Conservation (phyloP, 2,888 invertebrate species). For the Netelia virgata region DNA sequence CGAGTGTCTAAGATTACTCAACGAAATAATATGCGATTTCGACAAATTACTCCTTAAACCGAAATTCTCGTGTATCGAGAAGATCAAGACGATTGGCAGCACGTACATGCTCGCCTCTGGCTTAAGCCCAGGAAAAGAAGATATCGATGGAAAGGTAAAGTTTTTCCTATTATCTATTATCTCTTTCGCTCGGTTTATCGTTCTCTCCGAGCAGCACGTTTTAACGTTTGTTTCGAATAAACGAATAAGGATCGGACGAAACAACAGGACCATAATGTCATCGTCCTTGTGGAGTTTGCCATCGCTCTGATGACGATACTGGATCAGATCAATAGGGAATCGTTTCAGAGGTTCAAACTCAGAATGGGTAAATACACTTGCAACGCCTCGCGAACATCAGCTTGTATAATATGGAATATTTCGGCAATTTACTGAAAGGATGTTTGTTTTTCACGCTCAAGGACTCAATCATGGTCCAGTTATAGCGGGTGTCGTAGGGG, state of each 20-base stretch:
- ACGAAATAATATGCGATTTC: conserved; percentile 99
- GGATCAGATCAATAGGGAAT: conserved; percentile 98
- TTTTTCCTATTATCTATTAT: conserved; percentile 18
- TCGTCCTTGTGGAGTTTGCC: conserved; percentile 97
- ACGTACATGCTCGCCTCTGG: conserved; percentile 99
- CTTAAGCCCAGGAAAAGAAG: conserved; percentile 94
- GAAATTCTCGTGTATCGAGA: conserved; percentile 98
- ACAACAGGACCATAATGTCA: conserved; percentile 94
- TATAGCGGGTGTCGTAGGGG: conserved; percentile 98
- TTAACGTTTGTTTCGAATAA: neutral
- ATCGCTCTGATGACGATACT: conserved; percentile 96
- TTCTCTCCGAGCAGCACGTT: conserved; percentile 11
- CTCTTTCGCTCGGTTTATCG: conserved; percentile 24
- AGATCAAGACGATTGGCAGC: conserved; percentile 99
- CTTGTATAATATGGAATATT: neutral
- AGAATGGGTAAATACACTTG: conserved; percentile 91
- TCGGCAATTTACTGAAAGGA: neutral
- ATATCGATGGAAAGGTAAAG: conserved; percentile 88
- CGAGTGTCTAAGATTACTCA: conserved; percentile 96
- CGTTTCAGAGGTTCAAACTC: conserved; percentile 97
- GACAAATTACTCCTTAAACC: conserved; percentile 97
- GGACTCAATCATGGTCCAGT: conserved; percentile 96
- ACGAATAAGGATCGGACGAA: conserved; percentile 90
- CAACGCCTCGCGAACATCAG: neutral
- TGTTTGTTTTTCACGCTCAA: conserved; percentile 79